phyloP scores from a whole-genome alignment of 2,888 invertebrate species.

The Petrolisthes cinctipes region DNA sequence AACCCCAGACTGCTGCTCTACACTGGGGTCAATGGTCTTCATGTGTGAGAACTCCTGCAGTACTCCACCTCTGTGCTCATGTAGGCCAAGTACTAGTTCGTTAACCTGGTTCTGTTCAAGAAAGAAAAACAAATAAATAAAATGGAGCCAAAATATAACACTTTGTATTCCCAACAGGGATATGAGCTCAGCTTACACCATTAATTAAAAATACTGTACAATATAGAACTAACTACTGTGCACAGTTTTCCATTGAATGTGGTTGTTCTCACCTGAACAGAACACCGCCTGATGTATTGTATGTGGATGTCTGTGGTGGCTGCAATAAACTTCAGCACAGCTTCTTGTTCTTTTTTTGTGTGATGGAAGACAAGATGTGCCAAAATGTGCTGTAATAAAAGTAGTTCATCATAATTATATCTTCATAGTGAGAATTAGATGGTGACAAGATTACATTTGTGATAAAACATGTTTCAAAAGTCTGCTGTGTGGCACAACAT shows the following conservation, averaged over 20 bases:
- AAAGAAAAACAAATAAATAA: not conserved
- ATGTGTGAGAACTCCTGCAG: constrained; percentile 61
- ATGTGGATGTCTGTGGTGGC: constrained; percentile 57
- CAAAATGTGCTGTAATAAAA: constrained; percentile 60
- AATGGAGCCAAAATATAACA: not conserved
- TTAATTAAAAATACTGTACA: too few species aligned
- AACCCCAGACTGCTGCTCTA: not conserved
- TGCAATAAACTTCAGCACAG: constrained; percentile 53
- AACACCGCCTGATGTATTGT: constrained; percentile 62
- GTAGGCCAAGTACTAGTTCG: constrained; percentile 63
- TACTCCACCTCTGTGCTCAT: constrained; percentile 52
- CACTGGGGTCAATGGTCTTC: constrained; percentile 20
- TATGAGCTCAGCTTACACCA: not conserved
- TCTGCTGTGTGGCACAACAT: too few species aligned
- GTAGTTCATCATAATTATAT: not conserved
- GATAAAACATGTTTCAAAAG: too few species aligned
- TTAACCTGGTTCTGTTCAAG: constrained; percentile 60
- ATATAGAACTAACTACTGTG: not conserved
- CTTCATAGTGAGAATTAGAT: not conserved
- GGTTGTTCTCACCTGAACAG: constrained; percentile 55
- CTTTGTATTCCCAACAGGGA: not conserved
- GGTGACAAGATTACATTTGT: not conserved
- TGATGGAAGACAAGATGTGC: constrained; percentile 58
- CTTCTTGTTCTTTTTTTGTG: constrained; percentile 48
- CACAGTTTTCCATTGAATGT: too few species aligned